These are phyloP conservation scores for Brachyptera putata DNA, from an alignment of 2,888 invertebrate genomes.

Conservation along the genomic window DNA sequence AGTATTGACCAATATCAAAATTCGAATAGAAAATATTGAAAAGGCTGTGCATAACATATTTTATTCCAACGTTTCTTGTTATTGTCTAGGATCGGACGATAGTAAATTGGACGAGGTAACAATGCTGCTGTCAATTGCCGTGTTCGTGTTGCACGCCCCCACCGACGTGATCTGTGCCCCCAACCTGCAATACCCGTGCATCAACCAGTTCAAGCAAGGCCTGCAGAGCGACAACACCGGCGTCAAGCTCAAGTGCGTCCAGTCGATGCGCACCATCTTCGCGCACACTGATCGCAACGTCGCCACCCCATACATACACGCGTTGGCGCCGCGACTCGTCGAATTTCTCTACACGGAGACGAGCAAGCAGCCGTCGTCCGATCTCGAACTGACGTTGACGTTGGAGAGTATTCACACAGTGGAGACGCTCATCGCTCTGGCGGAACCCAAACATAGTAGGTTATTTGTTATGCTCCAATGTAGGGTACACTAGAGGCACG, in stretches of 20 bases:
- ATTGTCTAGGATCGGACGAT: slow-evolving; percentile 63
- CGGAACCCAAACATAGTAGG: slow-evolving; percentile 76
- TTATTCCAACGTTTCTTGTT: too few relatives aligned
- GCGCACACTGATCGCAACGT: slow-evolving; percentile 64
- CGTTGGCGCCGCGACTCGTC: slow-evolving; percentile 72
- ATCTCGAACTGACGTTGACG: slow-evolving; percentile 65
- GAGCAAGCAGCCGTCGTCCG: slow-evolving; percentile 56
- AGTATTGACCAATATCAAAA: too few relatives aligned
- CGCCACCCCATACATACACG: slow-evolving; percentile 75
- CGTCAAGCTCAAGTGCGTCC: slow-evolving; percentile 71
- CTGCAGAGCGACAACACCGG: slow-evolving; percentile 59
- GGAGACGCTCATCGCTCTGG: slow-evolving; percentile 67
- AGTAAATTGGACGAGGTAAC: slow-evolving; percentile 79
- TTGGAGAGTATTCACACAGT: slow-evolving; percentile 69
- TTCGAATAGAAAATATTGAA: too few relatives aligned
- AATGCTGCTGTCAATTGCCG: slow-evolving; percentile 83
- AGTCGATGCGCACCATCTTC: slow-evolving; percentile 73
- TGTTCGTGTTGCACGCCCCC: slow-evolving; percentile 80
- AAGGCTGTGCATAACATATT: too few relatives aligned
- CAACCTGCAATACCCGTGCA: slow-evolving; percentile 83
- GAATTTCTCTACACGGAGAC: slow-evolving; percentile 66
- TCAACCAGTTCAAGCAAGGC: slow-evolving; percentile 83
- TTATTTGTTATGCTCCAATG: too few relatives aligned
- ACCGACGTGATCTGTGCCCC: slow-evolving; percentile 71
- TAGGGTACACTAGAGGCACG: background rate